Percentiles rank a stretch among this genome's conserved stretches.
These are phyloP conservation scores for Portunus trituberculatus DNA, from an alignment of 1,140 invertebrate genomes.

Conservation along the genomic window DNA sequence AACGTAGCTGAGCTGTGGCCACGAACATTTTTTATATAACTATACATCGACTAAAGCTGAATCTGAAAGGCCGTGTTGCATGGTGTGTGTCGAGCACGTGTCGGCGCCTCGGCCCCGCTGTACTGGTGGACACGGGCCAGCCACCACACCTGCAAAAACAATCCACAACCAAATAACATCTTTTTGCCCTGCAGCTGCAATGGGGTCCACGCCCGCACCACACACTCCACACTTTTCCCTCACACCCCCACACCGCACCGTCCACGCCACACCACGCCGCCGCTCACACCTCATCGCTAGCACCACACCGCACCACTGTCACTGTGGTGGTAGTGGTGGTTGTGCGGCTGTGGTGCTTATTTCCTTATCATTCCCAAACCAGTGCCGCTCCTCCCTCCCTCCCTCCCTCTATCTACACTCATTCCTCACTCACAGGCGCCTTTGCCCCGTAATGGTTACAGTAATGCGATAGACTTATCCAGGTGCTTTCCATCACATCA, in stretches of 20 bases:
- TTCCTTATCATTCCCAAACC: too few species aligned
- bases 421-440: too few species aligned
- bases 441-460: too few species aligned
- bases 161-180: not conserved
- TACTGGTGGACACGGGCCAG: not conserved
- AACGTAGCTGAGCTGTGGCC: too few species aligned
- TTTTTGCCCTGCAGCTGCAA: not conserved
- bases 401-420: too few species aligned
- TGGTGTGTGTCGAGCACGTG: not conserved
- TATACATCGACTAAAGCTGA: not conserved
- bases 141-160: not conserved
- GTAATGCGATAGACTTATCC: too few species aligned
- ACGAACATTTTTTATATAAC: not conserved
- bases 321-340: too few species aligned
- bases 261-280: not conserved
- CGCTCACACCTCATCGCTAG: not conserved
- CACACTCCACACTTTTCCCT: not conserved
- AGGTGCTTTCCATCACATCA: too few species aligned
- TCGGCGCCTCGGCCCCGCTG: not conserved
- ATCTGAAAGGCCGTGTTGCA: not conserved
- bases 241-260: not conserved
- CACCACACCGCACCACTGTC: not conserved
- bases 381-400: too few species aligned
- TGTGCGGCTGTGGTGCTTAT: too few species aligned
- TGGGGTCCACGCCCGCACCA: not conserved